A percentile compares a stretch with the other conserved stretches of the same genome.
These are phyloP conservation scores for Parasteatoda tepidariorum DNA, from an alignment of 1,140 invertebrate species.

Conservation along the genomic window DNA sequence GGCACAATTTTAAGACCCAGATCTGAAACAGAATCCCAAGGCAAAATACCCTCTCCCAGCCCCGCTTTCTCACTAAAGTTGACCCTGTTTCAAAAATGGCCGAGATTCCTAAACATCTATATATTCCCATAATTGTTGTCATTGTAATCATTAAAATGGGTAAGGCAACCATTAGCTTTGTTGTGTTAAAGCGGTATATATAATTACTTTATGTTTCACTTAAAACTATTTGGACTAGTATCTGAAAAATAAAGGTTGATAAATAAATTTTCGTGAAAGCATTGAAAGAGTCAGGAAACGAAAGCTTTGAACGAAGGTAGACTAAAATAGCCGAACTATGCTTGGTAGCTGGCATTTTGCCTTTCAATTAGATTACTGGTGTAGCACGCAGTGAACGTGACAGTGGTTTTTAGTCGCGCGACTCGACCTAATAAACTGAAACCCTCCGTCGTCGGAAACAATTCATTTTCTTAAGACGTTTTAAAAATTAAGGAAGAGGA, in stretches of 20 bases:
- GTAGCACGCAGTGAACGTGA: neutral
- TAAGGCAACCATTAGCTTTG: neutral
- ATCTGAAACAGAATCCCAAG: no score
- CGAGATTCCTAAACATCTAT: neutral
- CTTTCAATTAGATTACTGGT: neutral
- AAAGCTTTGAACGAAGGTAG: slow-evolving; percentile 12
- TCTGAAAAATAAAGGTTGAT: neutral
- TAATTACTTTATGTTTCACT: no score
- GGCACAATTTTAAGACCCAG: no score
- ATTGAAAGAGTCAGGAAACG: slow-evolving; percentile 26
- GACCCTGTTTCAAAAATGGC: neutral
- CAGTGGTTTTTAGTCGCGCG: neutral
- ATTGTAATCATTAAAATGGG: neutral
- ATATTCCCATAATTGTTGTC: neutral
- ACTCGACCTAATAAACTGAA: no score
- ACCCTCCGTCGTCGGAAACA: neutral
- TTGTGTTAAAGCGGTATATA: no score
- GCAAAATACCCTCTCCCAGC: neutral
- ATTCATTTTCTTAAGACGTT: no score
- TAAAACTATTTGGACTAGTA: no score
- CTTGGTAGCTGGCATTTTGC: slow-evolving; percentile 43
- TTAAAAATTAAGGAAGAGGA: no score
- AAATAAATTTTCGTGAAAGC: neutral
- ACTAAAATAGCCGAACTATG: slow-evolving; percentile 49
- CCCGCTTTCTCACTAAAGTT: neutral